Evolutionary conservation across 2,113 vertebrate genomes (phyloP), one percentile per base, ranked within the genome.

Genomic region (Syngnathus typhle): DNA sequence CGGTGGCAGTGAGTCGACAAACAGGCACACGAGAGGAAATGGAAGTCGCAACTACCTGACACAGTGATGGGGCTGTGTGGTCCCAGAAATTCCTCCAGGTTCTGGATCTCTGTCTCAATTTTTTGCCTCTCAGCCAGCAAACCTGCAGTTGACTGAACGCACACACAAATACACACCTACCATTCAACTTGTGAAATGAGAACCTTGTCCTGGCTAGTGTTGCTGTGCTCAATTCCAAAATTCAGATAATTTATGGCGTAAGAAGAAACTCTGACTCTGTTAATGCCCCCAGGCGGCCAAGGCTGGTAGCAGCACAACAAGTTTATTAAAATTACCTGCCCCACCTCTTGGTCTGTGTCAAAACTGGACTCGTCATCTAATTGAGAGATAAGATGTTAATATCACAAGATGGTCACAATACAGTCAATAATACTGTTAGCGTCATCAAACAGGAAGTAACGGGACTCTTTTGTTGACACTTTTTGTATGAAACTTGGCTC

Each of bases 81-180:
- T 52, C 84, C 80, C 19, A 88, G 70, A 32, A 64, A 62, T 0
- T 70, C 65, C 70, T 88, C 84, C 70, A 88, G 69, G 60, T 80
- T 74, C 62, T 87, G 71, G 67, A 88, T 87, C 23, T 86, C 73
- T n/a, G 23, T 75, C 73, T 88, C 76, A 69, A 88, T 72, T 56
- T 74, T 74, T 3, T 84, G 68, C 63, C 67, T 83, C 39, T 83
- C 52, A 12, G 71, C 82, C 75, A 84, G 39, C 46, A 88, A 65
- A 71, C 60, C 78, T 47, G 55, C 67, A 13, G 38, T 6, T 38
- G 13, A 41, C 65, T 67, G 65, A n/a, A 6, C 15, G 36, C 56
- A 61, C 46, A 71, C n/a, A 62, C 59, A 73, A 43, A 68, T 11
- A 65, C 12, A 68, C 18, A 23, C 37, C 62, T 47, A 0, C 67